A percentile compares a stretch with the other conserved stretches of the same genome.
These are phyloP conservation scores for Oncorhynchus mykiss DNA, from an alignment of 2,113 vertebrate species.

Conservation along the genomic window DNA sequence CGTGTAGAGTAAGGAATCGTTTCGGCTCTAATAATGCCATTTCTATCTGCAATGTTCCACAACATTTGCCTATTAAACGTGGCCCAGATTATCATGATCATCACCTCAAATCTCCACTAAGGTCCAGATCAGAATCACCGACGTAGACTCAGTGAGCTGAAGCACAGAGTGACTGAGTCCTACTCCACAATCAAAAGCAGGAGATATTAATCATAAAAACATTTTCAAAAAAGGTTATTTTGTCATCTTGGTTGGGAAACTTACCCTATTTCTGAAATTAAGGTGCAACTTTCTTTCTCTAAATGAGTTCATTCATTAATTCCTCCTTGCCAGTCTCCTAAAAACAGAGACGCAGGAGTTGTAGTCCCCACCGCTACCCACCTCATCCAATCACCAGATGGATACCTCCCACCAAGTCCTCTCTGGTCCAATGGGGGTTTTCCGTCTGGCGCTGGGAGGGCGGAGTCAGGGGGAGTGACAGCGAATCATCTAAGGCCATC, in stretches of 20 bases:
- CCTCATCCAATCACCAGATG: constrained; percentile 7
- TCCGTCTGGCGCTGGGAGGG: constrained; percentile 20
- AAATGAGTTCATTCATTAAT: constrained; percentile 35
- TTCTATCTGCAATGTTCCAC: too few species aligned
- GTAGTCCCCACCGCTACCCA: constrained; percentile 16
- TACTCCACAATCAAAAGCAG: constrained; percentile 53
- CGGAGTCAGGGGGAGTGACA: constrained; percentile 26
- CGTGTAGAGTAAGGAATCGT: too few species aligned
- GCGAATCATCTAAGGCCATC: constrained; percentile 49
- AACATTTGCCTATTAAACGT: too few species aligned
- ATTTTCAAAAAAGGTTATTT: constrained; percentile 39
- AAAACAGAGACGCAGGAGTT: constrained; percentile 53
- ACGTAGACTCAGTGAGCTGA: background rate
- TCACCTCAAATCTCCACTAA: background rate
- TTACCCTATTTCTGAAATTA: constrained; percentile 63
- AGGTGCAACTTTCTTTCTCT: constrained; percentile 73
- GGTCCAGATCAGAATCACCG: constrained; percentile 19
- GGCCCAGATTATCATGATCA: background rate
- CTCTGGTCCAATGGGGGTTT: constrained; percentile 43
- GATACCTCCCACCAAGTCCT: constrained; percentile 8
- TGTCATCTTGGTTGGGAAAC: constrained; percentile 50
- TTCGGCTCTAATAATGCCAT: too few species aligned
- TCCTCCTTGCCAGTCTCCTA: constrained; percentile 59
- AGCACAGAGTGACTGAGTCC: background rate
- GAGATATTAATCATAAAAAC: constrained; percentile 13